Base-by-base conservation (phyloP, 2,113 vertebrate species). In the Formicarius rufipectus region DNA sequence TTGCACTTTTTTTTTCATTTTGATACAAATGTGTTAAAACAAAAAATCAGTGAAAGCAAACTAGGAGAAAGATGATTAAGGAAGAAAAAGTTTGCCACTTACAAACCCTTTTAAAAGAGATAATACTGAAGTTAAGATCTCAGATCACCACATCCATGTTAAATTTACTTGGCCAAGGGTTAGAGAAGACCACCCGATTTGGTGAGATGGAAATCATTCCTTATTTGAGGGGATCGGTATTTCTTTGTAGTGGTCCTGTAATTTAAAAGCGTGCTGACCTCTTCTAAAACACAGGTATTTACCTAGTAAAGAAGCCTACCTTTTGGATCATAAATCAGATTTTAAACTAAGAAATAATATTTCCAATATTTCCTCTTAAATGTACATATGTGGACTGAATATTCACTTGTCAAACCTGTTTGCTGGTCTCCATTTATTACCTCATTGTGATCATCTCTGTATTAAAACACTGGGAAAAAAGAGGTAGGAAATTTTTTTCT, bases 301-400 rank as follows among this genome's bases (percentile, higher is more conserved):
- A 63, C 31, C 66, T 74, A 17, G 71, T 37, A 84, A 91, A 71
- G 59, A 55, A 87, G 30, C 23, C 62, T 88, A 55, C 10, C 28
- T 82, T 87, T 94, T 88, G 25, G 67, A 45, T 81, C 27, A 22
- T 60, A 69, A 91, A 86, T 78, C 80, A 50, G 74, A 67, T 92
- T 95, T 95, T 66, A 95, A 97, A 96, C 93, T 58, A 96, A 87
- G 52, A 86, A 91, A 84, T 74, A 59, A 23, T 40, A 81, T 88
- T 92, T 59, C 60, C 79, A 27, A 24, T 58, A 28, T 68, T 91
- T 94, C 49, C 45, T 77, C 69, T 84, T 58, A 55, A 58, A 52
- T 39, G 33, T 50, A n/a, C n/a, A 69, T 93, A 90, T 78, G 53
- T 1, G 10, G 67, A 90, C 79, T 23, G 19, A 91, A 79, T 49